These are phyloP conservation scores for Discoglossus pictus DNA, from an alignment of 2,797 vertebrate genomes.

Conservation along the genomic window DNA sequence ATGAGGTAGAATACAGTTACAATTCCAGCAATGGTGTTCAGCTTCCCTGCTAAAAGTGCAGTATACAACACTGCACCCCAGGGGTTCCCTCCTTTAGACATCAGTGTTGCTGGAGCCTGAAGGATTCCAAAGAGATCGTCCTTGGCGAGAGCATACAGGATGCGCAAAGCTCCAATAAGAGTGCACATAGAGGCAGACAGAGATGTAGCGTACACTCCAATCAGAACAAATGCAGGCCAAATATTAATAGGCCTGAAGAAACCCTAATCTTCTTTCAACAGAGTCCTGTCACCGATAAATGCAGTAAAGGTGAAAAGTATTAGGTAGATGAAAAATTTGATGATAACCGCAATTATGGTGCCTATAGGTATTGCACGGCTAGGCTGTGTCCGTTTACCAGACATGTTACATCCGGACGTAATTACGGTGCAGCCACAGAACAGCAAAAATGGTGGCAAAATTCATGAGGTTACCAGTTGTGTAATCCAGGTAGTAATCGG, in stretches of 20 bases:
- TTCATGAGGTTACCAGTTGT: conserved; percentile 85
- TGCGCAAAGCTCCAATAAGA: conserved; percentile 88
- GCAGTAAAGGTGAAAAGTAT: conserved; percentile 82
- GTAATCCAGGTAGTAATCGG: conserved; percentile 84
- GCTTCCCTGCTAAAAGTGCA: conserved; percentile 84
- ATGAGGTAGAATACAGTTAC: conserved; percentile 91
- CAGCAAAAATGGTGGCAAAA: conserved; percentile 86
- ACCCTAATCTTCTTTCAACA: conserved; percentile 84
- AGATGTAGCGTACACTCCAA: conserved; percentile 83
- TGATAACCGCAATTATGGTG: conserved; percentile 82
- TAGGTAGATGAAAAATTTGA: conserved; percentile 83
- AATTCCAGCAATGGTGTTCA: conserved; percentile 82
- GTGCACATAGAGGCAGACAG: conserved; percentile 89
- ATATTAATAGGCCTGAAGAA: conserved; percentile 84
- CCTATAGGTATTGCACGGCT: conserved; percentile 88
- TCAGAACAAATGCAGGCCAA: conserved; percentile 82
- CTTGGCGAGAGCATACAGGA: conserved; percentile 86
- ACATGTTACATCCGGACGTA: conserved; percentile 95
- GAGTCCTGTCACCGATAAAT: conserved; percentile 83
- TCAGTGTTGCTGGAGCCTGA: conserved; percentile 80
- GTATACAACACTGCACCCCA: conserved; percentile 90
- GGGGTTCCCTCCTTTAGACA: conserved; percentile 82
- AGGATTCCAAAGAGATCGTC: conserved; percentile 86
- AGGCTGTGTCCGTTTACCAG: conserved; percentile 86
- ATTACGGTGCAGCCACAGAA: conserved; percentile 94